Conservation (phyloP, 2,888 invertebrate species). For the Catocala sponsa region DNA sequence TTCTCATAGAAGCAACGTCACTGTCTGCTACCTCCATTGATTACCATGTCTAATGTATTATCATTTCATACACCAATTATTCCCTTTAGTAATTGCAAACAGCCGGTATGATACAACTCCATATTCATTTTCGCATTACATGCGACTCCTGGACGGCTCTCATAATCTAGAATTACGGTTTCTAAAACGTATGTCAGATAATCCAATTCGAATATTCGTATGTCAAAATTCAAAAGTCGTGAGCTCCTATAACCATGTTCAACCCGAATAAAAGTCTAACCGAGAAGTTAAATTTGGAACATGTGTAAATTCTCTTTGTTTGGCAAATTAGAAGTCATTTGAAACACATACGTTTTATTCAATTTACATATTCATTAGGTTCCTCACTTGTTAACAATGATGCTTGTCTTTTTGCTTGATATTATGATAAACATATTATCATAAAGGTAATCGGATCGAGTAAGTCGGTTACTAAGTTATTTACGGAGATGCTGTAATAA, state of each 20-base stretch:
- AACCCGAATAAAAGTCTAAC: slow-evolving; percentile 13
- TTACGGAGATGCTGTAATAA: slow-evolving; percentile 28
- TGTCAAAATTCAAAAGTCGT: slow-evolving; percentile 10
- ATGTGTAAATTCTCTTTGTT: slow-evolving; percentile 25
- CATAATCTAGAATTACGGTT: background rate
- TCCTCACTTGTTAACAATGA: slow-evolving; percentile 24
- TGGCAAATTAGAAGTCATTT: slow-evolving; percentile 36
- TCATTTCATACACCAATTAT: no score
- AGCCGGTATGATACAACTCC: no score
- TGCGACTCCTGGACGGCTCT: background rate
- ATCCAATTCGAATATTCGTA: slow-evolving; percentile 14
- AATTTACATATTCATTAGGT: slow-evolving; percentile 48
- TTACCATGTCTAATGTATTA: no score
- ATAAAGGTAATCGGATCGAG: slow-evolving; percentile 26
- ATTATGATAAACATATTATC: slow-evolving; percentile 17
- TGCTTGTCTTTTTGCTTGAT: slow-evolving; percentile 33
- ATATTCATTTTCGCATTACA: no score
- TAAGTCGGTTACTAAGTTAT: slow-evolving; percentile 30
- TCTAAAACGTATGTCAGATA: slow-evolving; percentile 4
- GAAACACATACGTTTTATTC: slow-evolving; percentile 42
- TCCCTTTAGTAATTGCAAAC: no score
- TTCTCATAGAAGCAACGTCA: no score
- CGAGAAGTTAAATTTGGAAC: slow-evolving; percentile 22
- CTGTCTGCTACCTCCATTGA: no score
- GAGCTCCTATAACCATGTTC: slow-evolving; percentile 11